phyloP scores from a whole-genome alignment of 2,113 vertebrate genomes.

The Prionailurus viverrinus region DNA sequence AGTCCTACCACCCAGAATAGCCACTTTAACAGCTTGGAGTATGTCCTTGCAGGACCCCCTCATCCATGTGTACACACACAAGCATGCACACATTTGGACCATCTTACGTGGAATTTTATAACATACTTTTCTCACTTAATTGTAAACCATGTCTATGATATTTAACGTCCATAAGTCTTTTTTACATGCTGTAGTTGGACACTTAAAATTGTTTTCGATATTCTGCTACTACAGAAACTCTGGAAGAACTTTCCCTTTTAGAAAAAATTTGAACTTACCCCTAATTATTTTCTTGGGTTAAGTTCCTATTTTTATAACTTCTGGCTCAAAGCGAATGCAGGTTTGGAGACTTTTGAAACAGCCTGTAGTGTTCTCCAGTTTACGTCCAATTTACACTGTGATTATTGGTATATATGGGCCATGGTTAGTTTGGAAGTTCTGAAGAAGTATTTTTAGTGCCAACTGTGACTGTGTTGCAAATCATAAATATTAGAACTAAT shows the following conservation, averaged over 20 bases:
- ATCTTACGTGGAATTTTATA: neutral
- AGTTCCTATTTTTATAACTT: slow-evolving; percentile 39
- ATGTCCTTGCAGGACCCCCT: neutral
- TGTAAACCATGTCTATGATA: neutral
- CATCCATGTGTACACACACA: neutral
- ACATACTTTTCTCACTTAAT: neutral
- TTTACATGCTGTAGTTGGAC: neutral
- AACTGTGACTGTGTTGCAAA: neutral
- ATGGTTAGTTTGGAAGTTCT: neutral
- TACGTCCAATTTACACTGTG: neutral
- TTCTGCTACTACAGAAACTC: slow-evolving; percentile 22
- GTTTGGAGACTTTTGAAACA: slow-evolving; percentile 7
- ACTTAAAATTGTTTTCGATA: neutral
- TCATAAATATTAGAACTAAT: slow-evolving; percentile 34
- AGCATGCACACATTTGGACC: neutral
- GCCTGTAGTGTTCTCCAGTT: neutral
- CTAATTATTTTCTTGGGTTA: slow-evolving; percentile 25
- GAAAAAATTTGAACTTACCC: neutral
- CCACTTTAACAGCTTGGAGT: neutral
- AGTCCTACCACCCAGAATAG: neutral
- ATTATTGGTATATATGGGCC: neutral
- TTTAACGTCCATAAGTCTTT: neutral
- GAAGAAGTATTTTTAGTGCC: slow-evolving; percentile 38
- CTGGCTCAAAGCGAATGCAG: neutral
- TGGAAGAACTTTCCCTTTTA: neutral